These are phyloP conservation scores for Tolmerus cingulatus DNA, from an alignment of 2,888 invertebrate genomes.

Conservation along the genomic window DNA sequence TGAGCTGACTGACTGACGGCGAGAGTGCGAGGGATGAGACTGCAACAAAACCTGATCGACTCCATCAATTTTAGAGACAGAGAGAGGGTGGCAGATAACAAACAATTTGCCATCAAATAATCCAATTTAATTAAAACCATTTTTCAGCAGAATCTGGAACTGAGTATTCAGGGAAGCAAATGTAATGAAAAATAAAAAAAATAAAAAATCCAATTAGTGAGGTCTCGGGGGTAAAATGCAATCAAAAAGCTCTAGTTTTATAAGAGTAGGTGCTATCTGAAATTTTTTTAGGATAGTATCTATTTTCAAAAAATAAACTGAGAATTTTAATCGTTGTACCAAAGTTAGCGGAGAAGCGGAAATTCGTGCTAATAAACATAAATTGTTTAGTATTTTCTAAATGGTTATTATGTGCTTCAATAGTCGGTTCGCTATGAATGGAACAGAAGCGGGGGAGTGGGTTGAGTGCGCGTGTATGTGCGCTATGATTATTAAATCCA, in stretches of 20 bases:
- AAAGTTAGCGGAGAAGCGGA: background rate
- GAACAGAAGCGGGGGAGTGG: background rate
- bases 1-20: background rate
- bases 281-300: background rate
- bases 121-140: background rate
- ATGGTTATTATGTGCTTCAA: conserved; percentile 3
- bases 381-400: conserved; percentile 28
- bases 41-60: background rate
- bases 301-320: background rate
- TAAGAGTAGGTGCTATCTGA: background rate
- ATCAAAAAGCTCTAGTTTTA: background rate
- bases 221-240: background rate
- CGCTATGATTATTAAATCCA: conserved; percentile 11
- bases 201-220: background rate
- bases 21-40: background rate
- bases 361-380: conserved; percentile 13
- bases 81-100: background rate
- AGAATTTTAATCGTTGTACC: background rate
- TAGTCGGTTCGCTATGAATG: background rate
- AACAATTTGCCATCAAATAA: background rate
- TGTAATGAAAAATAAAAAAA: background rate
- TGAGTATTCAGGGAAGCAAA: background rate
- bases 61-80: background rate
- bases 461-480: background rate
- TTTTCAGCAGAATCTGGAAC: background rate